Conservation (phyloP, 2,113 vertebrate genomes). For the Craseonycteris thonglongyai region DNA sequence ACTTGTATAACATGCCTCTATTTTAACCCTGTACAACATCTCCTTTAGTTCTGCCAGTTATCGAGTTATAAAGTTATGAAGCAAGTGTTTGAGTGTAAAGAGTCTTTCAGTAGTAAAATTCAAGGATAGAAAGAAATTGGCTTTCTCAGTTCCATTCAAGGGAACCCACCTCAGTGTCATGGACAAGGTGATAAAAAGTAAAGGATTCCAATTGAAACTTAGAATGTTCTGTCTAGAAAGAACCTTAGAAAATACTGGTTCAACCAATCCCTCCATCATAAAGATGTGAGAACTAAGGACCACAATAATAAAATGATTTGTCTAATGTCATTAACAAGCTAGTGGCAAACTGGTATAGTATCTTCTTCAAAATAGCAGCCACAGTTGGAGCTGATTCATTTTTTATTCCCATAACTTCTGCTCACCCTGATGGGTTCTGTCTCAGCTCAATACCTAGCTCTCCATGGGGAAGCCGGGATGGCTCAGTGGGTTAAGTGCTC, state of each 20-base stretch:
- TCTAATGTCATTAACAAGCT: background rate
- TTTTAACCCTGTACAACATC: background rate
- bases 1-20: background rate
- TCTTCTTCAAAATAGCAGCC: background rate
- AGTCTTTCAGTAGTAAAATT: background rate
- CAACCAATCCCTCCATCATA: background rate
- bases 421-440: background rate
- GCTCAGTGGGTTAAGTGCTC: too few relatives aligned
- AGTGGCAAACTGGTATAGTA: background rate
- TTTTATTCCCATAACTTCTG: rapidly evolving
- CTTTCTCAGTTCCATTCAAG: background rate
- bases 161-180: background rate
- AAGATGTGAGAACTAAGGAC: background rate
- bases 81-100: background rate
- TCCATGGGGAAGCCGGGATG: too few relatives aligned
- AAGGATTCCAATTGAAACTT: background rate
- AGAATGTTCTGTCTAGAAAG: background rate
- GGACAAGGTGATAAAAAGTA: background rate
- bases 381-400: background rate
- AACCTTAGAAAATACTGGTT: background rate
- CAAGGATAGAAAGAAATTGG: background rate
- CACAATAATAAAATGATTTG: background rate
- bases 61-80: background rate
- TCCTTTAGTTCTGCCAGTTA: background rate
- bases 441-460: background rate